phyloP scores from a whole-genome alignment of 2,797 vertebrate species.

The Xenops minutus region DNA sequence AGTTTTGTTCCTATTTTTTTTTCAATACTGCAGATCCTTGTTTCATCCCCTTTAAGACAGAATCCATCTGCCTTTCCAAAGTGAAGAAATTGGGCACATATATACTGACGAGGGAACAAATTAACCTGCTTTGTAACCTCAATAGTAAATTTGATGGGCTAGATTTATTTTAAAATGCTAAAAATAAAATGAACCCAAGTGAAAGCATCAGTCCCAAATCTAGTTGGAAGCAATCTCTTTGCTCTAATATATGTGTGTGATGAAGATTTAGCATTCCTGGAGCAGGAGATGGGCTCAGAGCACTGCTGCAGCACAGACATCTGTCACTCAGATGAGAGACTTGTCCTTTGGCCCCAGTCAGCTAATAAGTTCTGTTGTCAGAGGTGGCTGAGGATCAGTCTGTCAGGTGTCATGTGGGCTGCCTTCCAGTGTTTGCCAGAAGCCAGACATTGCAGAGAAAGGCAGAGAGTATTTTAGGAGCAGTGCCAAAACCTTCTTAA shows the following conservation, averaged over 20 bases:
- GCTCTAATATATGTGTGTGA: background rate
- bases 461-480: slow-evolving; percentile 7
- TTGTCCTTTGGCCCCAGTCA: background rate
- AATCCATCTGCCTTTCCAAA: background rate
- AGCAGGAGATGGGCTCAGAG: background rate
- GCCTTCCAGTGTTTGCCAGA: background rate
- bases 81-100: background rate
- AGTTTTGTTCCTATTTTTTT: background rate
- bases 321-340: slow-evolving; percentile 4
- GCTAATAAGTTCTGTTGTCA: background rate
- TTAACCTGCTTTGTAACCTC: background rate
- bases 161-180: slow-evolving; percentile 24
- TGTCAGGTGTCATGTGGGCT: slow-evolving; percentile 10
- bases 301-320: background rate
- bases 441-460: slow-evolving; percentile 14
- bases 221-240: background rate
- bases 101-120: background rate
- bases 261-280: background rate
- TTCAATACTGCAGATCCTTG: background rate
- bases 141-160: background rate
- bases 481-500: slow-evolving; percentile 31
- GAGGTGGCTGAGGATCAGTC: slow-evolving; percentile 8
- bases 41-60: background rate
- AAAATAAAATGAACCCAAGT: background rate
- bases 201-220: background rate